These are phyloP conservation scores for Lanius collurio DNA, from an alignment of 2,113 vertebrate genomes.

Conservation along the genomic window DNA sequence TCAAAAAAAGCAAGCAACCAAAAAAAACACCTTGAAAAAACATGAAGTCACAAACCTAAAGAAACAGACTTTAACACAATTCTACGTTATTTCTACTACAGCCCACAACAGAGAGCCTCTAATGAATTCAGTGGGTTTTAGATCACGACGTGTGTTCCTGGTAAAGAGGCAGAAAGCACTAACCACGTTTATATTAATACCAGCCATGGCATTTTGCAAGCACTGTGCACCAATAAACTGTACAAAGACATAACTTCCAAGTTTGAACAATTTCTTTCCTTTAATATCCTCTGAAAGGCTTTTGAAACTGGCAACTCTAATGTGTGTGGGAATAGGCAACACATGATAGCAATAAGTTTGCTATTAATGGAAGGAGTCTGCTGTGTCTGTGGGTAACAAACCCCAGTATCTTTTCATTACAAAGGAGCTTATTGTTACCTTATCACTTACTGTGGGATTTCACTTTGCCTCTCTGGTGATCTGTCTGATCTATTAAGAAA, in stretches of 20 bases:
- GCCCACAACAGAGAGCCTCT: not conserved
- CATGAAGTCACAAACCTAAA: not conserved
- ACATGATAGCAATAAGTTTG: conserved; percentile 37
- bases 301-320: conserved; percentile 45
- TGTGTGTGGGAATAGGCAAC: conserved; percentile 41
- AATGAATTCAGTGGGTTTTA: not conserved
- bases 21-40: not conserved
- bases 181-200: not conserved
- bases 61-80: not conserved
- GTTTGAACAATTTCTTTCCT: conserved; percentile 17
- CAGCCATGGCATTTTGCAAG: not conserved
- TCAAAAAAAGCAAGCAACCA: not conserved
- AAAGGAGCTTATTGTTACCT: conserved; percentile 50
- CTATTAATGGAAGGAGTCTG: conserved; percentile 53
- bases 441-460: conserved; percentile 41
- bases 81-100: not conserved
- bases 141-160: not conserved
- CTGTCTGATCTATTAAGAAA: conserved; percentile 52
- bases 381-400: conserved; percentile 25
- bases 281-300: conserved; percentile 39
- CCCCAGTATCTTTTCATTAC: conserved; percentile 45
- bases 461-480: conserved; percentile 45
- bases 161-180: not conserved
- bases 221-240: not conserved
- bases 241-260: conserved; percentile 19